Conservation (phyloP, 2,888 invertebrate species). For the Acleris literana region DNA sequence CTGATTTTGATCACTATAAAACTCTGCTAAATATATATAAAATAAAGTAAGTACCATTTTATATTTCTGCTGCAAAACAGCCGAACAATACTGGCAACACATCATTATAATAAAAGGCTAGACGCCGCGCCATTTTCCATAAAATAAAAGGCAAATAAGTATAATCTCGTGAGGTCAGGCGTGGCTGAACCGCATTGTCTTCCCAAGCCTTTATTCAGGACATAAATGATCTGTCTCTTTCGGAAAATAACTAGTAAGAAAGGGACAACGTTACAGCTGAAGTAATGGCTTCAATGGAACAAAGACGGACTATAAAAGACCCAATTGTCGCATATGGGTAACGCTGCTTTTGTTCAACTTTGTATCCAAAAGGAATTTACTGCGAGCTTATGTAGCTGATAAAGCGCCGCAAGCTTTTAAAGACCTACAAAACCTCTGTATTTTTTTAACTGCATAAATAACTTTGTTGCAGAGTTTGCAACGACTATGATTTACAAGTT, state of each 20-base stretch:
- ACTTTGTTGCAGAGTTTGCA: not conserved
- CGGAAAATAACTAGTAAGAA: not conserved
- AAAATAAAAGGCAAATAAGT: conserved; percentile 72
- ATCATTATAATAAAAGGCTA: conserved; percentile 28
- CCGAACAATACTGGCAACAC: conserved; percentile 12
- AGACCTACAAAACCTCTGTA: not conserved
- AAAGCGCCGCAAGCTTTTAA: conserved; percentile 2
- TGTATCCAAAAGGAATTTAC: conserved; percentile 47
- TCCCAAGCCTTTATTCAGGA: conserved; percentile 41
- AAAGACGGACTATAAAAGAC: conserved; percentile 45
- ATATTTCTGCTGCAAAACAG: not conserved
- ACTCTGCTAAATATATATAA: not conserved
- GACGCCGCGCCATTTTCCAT: conserved; percentile 55
- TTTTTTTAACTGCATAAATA: conserved; percentile 20
- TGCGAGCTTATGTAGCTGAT: conserved; percentile 26
- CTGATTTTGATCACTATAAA: no score
- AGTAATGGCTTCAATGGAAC: conserved; percentile 50
- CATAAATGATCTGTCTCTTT: not conserved
- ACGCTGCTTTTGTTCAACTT: conserved; percentile 59
- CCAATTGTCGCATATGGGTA: conserved; percentile 60
- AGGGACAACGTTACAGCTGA: not conserved
- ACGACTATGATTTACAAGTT: not conserved
- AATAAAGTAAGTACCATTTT: not conserved
- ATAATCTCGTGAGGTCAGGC: conserved; percentile 68
- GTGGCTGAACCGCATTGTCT: conserved; percentile 69